Evolutionary conservation across 2,888 invertebrate species (phyloP).

Genomic region (Flabesymbios commensalis): DNA sequence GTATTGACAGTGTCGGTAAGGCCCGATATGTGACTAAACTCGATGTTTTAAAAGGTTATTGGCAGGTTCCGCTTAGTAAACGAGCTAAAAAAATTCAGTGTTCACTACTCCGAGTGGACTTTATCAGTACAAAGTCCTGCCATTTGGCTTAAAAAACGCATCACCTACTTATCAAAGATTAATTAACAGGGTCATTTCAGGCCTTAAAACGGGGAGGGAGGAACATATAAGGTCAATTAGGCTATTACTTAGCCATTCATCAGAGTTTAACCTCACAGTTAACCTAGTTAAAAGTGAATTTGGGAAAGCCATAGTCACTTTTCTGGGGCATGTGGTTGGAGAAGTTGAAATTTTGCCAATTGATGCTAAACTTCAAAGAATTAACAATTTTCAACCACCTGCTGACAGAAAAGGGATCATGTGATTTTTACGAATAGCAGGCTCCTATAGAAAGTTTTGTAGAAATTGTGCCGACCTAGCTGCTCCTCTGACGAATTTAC

Average conservation of each 20-base stretch:
- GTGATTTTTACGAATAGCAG: conserved; percentile 18
- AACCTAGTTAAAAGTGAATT: conserved; percentile 21
- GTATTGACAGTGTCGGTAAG: conserved; percentile 36
- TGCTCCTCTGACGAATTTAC: not conserved
- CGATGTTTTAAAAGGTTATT: conserved; percentile 36
- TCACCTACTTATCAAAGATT: not conserved
- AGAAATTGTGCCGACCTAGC: not conserved
- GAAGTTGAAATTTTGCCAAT: conserved; percentile 10
- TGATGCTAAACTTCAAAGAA: conserved; percentile 12
- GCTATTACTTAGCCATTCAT: too few species aligned
- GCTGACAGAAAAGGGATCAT: not conserved
- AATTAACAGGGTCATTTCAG: not conserved
- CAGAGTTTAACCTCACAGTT: too few species aligned
- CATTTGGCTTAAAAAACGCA: not conserved
- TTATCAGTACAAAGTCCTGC: too few species aligned
- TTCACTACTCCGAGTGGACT: too few species aligned
- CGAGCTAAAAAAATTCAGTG: too few species aligned
- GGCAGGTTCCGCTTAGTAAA: conserved; percentile 26
- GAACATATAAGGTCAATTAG: too few species aligned
- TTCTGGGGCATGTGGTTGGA: conserved; percentile 31
- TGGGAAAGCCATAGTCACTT: conserved; percentile 22
- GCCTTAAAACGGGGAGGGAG: too few species aligned
- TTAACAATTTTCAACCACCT: conserved; percentile 10
- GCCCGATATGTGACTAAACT: conserved; percentile 36
- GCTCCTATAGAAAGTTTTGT: not conserved